phyloP scores from a whole-genome alignment of 1,140 invertebrate species.

The Psix sp. region DNA sequence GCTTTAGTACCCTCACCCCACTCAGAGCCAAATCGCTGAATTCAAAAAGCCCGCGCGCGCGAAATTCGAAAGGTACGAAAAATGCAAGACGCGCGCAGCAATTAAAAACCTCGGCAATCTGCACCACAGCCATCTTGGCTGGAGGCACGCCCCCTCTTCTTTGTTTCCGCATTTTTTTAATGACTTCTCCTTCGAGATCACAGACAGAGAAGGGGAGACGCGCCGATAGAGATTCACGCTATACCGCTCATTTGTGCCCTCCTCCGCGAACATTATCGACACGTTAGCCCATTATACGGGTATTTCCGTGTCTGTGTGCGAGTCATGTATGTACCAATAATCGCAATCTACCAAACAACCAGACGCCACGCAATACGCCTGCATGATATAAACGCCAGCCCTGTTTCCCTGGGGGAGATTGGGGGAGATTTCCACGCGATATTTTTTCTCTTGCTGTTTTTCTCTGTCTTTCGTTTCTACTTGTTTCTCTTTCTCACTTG shows the following conservation, averaged over 20 bases:
- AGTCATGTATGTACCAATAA: conserved; percentile 35
- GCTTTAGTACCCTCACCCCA: not conserved
- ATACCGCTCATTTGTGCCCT: conserved; percentile 51
- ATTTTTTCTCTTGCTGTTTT: too few species aligned
- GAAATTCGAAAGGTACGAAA: conserved; percentile 27
- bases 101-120: conserved; percentile 72
- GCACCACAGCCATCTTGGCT: conserved; percentile 74
- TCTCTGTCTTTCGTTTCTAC: not conserved
- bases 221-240: conserved; percentile 16
- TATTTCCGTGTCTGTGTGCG: conserved; percentile 21
- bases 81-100: conserved; percentile 59
- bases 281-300: conserved; percentile 48
- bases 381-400: conserved; percentile 3
- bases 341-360: conserved; percentile 13
- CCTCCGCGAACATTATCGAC: conserved; percentile 48
- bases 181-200: conserved; percentile 68
- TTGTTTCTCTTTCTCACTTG: not conserved
- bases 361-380: conserved; percentile 3
- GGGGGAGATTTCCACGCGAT: too few species aligned
- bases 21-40: not conserved
- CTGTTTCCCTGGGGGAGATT: not conserved
- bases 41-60: conserved; percentile 21
- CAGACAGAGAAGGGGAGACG: conserved; percentile 30
- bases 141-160: conserved; percentile 73
- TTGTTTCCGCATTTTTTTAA: conserved; percentile 75